A percentile compares a stretch with the other conserved stretches of the same genome.
Conservation (phyloP, 2,888 invertebrate species). For the Torymus tubicola region DNA sequence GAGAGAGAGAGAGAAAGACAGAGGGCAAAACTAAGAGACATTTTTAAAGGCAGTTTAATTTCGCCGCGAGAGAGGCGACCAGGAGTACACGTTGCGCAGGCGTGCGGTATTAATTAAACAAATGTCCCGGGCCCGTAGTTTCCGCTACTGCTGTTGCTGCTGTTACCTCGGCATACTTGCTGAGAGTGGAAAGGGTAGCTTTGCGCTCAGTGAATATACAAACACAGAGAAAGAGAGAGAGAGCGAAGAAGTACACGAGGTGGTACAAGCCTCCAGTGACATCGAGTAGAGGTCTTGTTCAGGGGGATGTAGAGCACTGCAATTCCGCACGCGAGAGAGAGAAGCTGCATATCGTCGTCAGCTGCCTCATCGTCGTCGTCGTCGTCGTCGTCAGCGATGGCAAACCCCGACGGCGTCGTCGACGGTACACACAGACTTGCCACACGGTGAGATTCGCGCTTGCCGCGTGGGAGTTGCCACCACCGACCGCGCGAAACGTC, state of each 20-base stretch:
- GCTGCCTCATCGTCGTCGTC: background rate
- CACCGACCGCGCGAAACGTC: background rate
- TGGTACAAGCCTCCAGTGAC: conserved; percentile 57
- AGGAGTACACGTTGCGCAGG: background rate
- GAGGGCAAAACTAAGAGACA: background rate
- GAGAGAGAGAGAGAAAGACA: too few species aligned
- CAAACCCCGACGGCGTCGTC: conserved; percentile 1
- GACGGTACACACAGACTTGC: background rate
- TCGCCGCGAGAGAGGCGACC: conserved; percentile 3
- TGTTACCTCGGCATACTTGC: background rate
- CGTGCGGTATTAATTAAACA: conserved; percentile 61
- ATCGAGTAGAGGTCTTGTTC: conserved; percentile 60
- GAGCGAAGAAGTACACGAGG: conserved; percentile 28
- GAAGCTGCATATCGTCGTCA: conserved; percentile 21
- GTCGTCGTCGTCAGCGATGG: too few species aligned
- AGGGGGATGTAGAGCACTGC: conserved; percentile 53
- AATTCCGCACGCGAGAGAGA: conserved; percentile 42
- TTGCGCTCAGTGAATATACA: too few species aligned
- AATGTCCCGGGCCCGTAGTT: conserved; percentile 48
- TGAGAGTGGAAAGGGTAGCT: too few species aligned
- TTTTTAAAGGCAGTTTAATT: conserved; percentile 53
- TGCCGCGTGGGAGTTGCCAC: too few species aligned
- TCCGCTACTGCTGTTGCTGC: background rate
- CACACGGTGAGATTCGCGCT: background rate
- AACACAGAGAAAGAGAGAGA: background rate